A percentile compares a stretch with the other conserved stretches of the same genome.
Evolutionary conservation across 2,888 invertebrate species (phyloP).

Genomic region (Lepeophtheirus nordmannii): DNA sequence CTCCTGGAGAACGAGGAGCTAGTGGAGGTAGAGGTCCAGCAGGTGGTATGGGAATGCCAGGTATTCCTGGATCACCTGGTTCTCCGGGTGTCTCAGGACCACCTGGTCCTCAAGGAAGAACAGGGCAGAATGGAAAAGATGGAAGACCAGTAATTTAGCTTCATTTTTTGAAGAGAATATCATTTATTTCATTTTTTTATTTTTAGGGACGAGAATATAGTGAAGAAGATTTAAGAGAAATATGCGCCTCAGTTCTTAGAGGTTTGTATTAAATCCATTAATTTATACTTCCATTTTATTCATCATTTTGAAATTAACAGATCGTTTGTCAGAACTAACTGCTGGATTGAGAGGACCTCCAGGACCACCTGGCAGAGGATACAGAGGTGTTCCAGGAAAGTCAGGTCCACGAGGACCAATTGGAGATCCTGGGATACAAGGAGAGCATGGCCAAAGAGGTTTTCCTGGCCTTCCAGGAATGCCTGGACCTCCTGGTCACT

Average conservation of each 20-base stretch:
- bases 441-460: constrained; percentile 48
- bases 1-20: constrained; percentile 33
- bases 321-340: constrained; percentile 44
- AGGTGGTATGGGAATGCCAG: constrained; percentile 32
- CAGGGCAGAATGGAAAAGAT: constrained; percentile 29
- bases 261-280: constrained; percentile 39
- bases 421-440: constrained; percentile 51
- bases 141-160: constrained; percentile 15
- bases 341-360: constrained; percentile 50
- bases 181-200: constrained; percentile 21
- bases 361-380: constrained; percentile 45
- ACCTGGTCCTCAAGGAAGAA: constrained; percentile 38
- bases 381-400: constrained; percentile 41
- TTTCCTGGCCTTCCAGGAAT: constrained; percentile 49
- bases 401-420: constrained; percentile 44
- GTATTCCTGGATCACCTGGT: constrained; percentile 34
- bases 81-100: constrained; percentile 38
- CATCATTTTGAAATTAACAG: constrained; percentile 35
- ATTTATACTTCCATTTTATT: constrained; percentile 24
- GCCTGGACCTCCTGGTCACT: constrained; percentile 44
- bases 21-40: constrained; percentile 33
- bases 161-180: not conserved
- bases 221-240: constrained; percentile 58
- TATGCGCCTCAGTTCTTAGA: constrained; percentile 60
- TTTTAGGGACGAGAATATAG: constrained; percentile 48